Evolutionary conservation across 2,888 invertebrate genomes (phyloP).

Genomic region (Dicranocentrus wangi): DNA sequence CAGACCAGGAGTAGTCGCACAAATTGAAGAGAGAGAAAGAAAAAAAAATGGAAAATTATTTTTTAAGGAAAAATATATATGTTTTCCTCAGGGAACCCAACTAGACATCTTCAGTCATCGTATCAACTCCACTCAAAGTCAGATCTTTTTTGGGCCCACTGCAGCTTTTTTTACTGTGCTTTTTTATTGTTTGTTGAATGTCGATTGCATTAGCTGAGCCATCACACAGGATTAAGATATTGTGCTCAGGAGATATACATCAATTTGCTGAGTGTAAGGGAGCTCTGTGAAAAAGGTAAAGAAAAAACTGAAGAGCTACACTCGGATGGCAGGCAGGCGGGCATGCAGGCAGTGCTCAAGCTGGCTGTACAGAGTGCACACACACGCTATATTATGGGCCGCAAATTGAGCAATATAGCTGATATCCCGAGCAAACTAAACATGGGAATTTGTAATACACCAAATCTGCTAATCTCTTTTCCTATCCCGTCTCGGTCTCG

Average conservation of each 20-base stretch:
- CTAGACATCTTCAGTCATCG: background rate
- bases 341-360: too few relatives aligned
- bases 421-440: background rate
- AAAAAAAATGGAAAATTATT: slow-evolving; percentile 8
- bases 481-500: background rate
- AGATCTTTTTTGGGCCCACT: slow-evolving; percentile 33
- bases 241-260: slow-evolving; percentile 37
- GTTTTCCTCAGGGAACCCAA: slow-evolving; percentile 37
- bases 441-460: background rate
- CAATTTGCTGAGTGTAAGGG: slow-evolving; percentile 38
- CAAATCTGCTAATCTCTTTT: background rate
- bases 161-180: slow-evolving; percentile 15
- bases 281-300: background rate
- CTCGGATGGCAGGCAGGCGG: background rate
- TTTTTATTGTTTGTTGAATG: slow-evolving; percentile 50
- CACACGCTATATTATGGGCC: too few relatives aligned
- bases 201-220: slow-evolving; percentile 47
- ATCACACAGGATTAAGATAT: slow-evolving; percentile 52
- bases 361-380: too few relatives aligned
- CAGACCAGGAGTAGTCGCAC: slow-evolving; percentile 30
- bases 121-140: too few relatives aligned
- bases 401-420: too few relatives aligned
- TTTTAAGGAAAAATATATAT: slow-evolving; percentile 29
- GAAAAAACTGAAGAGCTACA: slow-evolving; percentile 8
- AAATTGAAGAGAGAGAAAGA: slow-evolving; percentile 22